phyloP scores from a whole-genome alignment of 2,888 invertebrate species.

The Eupithecia vulgata region DNA sequence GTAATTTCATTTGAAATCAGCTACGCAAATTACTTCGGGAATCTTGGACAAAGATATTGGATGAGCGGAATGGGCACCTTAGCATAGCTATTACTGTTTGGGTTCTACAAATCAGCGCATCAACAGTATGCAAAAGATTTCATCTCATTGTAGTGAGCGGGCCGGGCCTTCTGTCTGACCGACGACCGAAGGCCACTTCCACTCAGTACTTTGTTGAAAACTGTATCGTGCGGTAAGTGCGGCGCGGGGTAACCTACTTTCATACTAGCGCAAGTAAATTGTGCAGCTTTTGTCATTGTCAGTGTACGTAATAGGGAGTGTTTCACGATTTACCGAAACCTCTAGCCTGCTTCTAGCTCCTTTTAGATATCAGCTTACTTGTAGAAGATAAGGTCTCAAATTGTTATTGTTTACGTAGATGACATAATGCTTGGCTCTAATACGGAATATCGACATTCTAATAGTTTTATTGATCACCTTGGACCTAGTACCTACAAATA shows the following conservation, averaged over 20 bases:
- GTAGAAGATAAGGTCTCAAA: neutral
- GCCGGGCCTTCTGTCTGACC: neutral
- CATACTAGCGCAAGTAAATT: neutral
- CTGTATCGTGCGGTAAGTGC: conserved; percentile 1
- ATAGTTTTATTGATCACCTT: conserved; percentile 42
- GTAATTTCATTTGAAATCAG: too few relatives aligned
- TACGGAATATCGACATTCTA: conserved; percentile 35
- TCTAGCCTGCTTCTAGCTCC: too few relatives aligned
- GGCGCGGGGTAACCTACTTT: conserved; percentile 7
- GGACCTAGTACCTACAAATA: conserved; percentile 33
- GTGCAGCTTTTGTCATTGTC: conserved; percentile 1
- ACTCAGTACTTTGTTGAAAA: neutral
- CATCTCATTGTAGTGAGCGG: neutral
- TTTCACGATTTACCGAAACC: neutral
- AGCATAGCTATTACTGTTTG: too few relatives aligned
- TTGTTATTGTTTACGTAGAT: conserved; percentile 24
- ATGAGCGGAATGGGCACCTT: too few relatives aligned
- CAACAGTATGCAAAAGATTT: neutral
- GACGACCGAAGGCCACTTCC: neutral
- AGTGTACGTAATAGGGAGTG: neutral
- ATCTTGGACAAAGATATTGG: too few relatives aligned
- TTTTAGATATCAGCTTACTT: too few relatives aligned
- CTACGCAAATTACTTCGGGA: too few relatives aligned
- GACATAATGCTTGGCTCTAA: conserved; percentile 43
- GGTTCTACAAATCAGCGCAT: neutral